phyloP scores from a whole-genome alignment of 2,888 invertebrate genomes.

The Coleophora deauratella region DNA sequence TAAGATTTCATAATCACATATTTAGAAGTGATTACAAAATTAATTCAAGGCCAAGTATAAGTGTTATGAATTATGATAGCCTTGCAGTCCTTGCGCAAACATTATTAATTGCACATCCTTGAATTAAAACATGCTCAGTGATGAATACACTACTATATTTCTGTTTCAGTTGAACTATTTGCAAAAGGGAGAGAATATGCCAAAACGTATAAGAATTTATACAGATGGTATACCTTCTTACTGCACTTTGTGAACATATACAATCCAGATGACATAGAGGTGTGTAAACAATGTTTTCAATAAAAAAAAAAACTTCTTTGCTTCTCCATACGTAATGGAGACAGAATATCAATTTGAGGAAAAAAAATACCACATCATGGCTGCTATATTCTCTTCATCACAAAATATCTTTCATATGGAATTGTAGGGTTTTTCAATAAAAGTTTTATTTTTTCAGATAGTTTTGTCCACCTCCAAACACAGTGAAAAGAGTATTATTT shows the following conservation, averaged over 20 bases:
- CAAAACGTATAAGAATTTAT: background rate
- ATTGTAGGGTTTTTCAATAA: too few relatives aligned
- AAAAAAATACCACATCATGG: too few relatives aligned
- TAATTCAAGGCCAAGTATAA: too few relatives aligned
- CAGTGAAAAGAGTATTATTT: conserved; percentile 65
- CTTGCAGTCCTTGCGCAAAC: too few relatives aligned
- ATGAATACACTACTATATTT: conserved; percentile 1
- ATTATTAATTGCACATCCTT: too few relatives aligned
- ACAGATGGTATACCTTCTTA: background rate
- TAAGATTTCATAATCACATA: too few relatives aligned
- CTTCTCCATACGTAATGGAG: background rate
- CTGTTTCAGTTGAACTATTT: conserved; percentile 27
- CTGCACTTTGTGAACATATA: conserved; percentile 34
- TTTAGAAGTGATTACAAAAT: too few relatives aligned
- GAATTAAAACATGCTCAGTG: too few relatives aligned
- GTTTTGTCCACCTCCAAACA: conserved; percentile 61
- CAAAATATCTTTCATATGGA: too few relatives aligned
- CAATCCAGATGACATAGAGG: conserved; percentile 66
- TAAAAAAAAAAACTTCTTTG: background rate
- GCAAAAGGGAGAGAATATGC: conserved; percentile 1
- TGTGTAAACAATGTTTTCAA: conserved; percentile 13
- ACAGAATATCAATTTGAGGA: too few relatives aligned
- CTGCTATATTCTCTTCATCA: too few relatives aligned
- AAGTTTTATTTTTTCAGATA: conserved; percentile 28
- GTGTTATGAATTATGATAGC: too few relatives aligned